phyloP scores from a whole-genome alignment of 2,888 invertebrate genomes.

The Tridacna crocea region DNA sequence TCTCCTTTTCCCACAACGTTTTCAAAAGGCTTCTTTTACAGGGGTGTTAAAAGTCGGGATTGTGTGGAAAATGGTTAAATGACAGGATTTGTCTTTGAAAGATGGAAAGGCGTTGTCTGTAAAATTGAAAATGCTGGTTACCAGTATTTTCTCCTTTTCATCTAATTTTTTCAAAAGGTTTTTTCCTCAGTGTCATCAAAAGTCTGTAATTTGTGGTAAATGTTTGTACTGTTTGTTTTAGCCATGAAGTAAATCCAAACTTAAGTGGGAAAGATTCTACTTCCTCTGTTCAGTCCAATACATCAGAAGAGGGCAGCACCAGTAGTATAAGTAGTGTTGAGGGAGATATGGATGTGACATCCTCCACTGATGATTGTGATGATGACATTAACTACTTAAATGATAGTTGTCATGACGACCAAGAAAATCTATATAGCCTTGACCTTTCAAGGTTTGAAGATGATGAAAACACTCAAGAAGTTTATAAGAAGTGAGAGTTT shows the following conservation, averaged over 20 bases:
- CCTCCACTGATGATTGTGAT: constrained; percentile 33
- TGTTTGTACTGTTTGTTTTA: constrained; percentile 22
- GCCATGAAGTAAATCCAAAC: constrained; percentile 79
- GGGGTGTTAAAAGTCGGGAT: too few relatives aligned
- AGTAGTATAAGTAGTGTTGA: constrained; percentile 68
- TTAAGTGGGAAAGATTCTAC: constrained; percentile 86
- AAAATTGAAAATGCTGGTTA: too few relatives aligned
- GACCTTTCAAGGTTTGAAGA: constrained; percentile 47
- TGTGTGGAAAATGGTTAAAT: too few relatives aligned
- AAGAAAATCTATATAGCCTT: constrained; percentile 52
- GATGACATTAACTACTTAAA: not conserved
- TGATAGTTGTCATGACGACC: constrained; percentile 17
- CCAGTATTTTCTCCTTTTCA: too few relatives aligned
- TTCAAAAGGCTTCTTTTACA: too few relatives aligned
- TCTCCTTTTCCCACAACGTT: too few relatives aligned
- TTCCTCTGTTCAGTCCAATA: constrained; percentile 85
- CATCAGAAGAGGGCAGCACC: constrained; percentile 86
- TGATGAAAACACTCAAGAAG: constrained; percentile 44
- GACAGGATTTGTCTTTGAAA: too few relatives aligned
- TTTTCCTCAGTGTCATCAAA: too few relatives aligned
- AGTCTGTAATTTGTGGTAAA: too few relatives aligned
- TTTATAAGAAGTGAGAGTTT: constrained; percentile 47
- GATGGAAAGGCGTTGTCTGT: too few relatives aligned
- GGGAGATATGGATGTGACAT: constrained; percentile 49
- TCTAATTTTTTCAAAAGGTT: too few relatives aligned